Evolutionary conservation across 2,888 invertebrate genomes (phyloP), one percentile per base, ranked within the genome.

Genomic region (Microplitis manilae): DNA sequence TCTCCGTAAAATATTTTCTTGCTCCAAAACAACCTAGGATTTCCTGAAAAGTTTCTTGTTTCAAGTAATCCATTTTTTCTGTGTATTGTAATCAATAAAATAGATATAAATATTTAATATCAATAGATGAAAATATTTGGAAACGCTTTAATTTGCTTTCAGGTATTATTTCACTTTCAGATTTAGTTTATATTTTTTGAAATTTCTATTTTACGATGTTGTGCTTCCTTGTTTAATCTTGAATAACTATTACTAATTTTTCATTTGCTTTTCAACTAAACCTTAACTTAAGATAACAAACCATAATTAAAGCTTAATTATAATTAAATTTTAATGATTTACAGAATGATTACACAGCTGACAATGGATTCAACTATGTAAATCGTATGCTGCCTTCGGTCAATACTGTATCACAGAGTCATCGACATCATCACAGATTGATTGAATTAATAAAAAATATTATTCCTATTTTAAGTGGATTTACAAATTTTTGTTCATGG

Each of bases 401-500:
- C 62, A 62, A 62, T 62, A 62, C 17, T 62, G 15, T 17, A 62
- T 62, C 17, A 62, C 62, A 4, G 20, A 59, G 62, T 15, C 8
- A 62, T 62, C 62, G 8, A 62, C 20, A n/a, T 15, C n/a, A 62
- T n/a, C 62, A 62, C 17, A 17, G 62, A 62, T 62, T 62, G 62
- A n/a, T 62, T n/a, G 15, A 17, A 62, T 62, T 6, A 62, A 62
- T 62, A 15, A 62, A 15, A n/a, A n/a, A 62, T 6, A 62, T 62
- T 62, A 62, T 62, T 62, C 17, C 17, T 62, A 62, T 62, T 62
- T 62, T 62, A 17, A 62, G 62, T n/a, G 62, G 9, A 62, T 62
- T 62, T n/a, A 6, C 62, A 62, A 62, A 15, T 62, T 62, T 62
- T 62, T 7, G 6, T 15, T 62, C 0, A 6, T 62, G 62, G 15